Conservation (phyloP, 2,113 vertebrate genomes). For the Mustela nigripes region DNA sequence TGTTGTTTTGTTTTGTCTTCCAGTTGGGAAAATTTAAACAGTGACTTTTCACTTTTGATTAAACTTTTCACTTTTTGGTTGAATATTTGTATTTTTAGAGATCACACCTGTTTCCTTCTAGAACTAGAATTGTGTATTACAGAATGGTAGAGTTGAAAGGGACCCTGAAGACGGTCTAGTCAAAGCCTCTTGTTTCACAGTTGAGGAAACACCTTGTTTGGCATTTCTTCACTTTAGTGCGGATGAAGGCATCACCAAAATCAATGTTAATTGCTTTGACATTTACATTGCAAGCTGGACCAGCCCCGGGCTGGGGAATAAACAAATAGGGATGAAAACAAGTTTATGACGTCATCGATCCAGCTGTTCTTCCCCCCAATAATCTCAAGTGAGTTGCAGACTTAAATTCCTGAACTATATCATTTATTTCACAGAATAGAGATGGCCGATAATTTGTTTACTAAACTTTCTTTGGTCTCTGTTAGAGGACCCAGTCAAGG, state of each 20-base stretch:
- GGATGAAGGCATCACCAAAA: background rate
- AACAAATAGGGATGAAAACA: background rate
- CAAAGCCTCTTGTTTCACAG: background rate
- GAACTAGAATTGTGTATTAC: background rate
- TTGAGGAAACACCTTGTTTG: background rate
- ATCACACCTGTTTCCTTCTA: background rate
- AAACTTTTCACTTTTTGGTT: background rate
- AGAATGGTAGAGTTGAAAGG: background rate
- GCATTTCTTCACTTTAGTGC: background rate
- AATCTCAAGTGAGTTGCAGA: background rate
- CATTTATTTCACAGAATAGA: constrained; percentile 22
- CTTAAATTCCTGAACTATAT: background rate
- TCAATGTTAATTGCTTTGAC: background rate
- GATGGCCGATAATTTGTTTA: background rate
- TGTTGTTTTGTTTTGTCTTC: background rate
- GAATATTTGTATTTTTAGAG: background rate
- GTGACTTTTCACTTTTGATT: constrained; percentile 11
- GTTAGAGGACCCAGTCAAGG: background rate
- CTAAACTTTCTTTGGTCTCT: background rate
- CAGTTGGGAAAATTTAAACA: background rate
- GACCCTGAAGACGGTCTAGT: background rate
- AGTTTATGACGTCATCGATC: background rate
- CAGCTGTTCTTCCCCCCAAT: background rate
- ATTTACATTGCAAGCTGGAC: background rate
- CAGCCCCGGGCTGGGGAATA: background rate